Evolutionary conservation across 2,113 vertebrate genomes (phyloP).

Genomic region (Coracopsis vasa): DNA sequence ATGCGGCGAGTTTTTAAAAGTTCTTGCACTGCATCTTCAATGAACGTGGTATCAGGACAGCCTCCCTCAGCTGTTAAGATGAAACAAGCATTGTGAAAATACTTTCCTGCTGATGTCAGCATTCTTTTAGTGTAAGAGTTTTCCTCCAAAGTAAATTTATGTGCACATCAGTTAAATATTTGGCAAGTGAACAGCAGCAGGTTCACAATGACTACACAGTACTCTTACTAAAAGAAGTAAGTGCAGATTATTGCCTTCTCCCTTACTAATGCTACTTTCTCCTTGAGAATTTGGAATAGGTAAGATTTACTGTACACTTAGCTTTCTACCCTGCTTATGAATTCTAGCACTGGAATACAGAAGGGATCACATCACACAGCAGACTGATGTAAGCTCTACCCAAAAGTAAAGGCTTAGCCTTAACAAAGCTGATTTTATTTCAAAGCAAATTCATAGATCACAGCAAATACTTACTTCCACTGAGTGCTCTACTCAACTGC

Average conservation of each 20-base stretch:
- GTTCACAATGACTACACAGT: not conserved
- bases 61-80: conserved; percentile 85
- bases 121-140: not conserved
- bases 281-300: not conserved
- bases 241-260: not conserved
- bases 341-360: not conserved
- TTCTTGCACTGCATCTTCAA: conserved; percentile 97
- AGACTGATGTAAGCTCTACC: not conserved
- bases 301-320: not conserved
- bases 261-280: not conserved
- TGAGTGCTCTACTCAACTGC: conserved; percentile 93
- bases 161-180: not conserved
- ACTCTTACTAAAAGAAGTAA: not conserved
- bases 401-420: not conserved
- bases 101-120: not conserved
- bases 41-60: conserved; percentile 97
- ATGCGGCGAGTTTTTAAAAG: conserved; percentile 97
- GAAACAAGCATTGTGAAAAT: conserved; percentile 39
- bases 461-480: conserved; percentile 83
- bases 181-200: not conserved
- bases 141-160: not conserved
- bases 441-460: not conserved
- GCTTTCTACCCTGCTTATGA: not conserved
- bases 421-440: not conserved
- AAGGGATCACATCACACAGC: not conserved